Percentiles rank a stretch among this genome's conserved stretches.
These are phyloP conservation scores for Drosophila eohydei DNA, from an alignment of 2,888 invertebrate genomes.

Conservation along the genomic window DNA sequence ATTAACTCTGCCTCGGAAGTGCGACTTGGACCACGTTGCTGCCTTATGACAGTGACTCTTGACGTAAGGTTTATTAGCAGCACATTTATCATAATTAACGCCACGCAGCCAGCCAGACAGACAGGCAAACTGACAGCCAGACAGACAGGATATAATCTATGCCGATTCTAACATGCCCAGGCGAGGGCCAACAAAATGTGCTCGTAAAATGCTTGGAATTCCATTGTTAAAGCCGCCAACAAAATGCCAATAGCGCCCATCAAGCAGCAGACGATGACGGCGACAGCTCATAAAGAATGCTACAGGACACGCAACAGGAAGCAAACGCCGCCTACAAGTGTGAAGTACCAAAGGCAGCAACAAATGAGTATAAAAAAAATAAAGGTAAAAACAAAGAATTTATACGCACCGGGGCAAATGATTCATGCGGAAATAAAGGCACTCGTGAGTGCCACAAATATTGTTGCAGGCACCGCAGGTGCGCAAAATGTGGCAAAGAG, in stretches of 20 bases:
- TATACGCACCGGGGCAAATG: slow-evolving; percentile 62
- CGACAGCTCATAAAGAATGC: slow-evolving; percentile 62
- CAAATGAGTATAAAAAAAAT: neutral
- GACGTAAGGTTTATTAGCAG: slow-evolving; percentile 62
- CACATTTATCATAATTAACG: slow-evolving; percentile 76
- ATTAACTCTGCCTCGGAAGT: slow-evolving; percentile 52
- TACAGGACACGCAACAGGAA: slow-evolving; percentile 39
- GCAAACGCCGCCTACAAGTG: slow-evolving; percentile 15
- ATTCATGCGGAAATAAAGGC: slow-evolving; percentile 79
- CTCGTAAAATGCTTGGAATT: slow-evolving; percentile 63
- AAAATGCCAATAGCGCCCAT: slow-evolving; percentile 33
- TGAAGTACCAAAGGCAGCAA: slow-evolving; percentile 10
- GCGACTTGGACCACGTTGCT: slow-evolving; percentile 22
- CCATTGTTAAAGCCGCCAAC: slow-evolving; percentile 51
- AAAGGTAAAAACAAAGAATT: slow-evolving; percentile 59
- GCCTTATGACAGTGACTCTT: slow-evolving; percentile 39
- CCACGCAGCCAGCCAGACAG: neutral
- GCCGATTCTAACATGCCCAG: slow-evolving; percentile 24
- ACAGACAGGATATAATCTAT: slow-evolving; percentile 18
- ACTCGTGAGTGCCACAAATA: slow-evolving; percentile 74
- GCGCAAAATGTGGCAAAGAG: slow-evolving; percentile 8
- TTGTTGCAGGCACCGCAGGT: slow-evolving; percentile 58
- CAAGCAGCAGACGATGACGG: slow-evolving; percentile 22
- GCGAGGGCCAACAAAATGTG: slow-evolving; percentile 50
- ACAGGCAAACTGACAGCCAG: neutral